phyloP scores from a whole-genome alignment of 2,888 invertebrate genomes.

The Plagodis dolabraria region DNA sequence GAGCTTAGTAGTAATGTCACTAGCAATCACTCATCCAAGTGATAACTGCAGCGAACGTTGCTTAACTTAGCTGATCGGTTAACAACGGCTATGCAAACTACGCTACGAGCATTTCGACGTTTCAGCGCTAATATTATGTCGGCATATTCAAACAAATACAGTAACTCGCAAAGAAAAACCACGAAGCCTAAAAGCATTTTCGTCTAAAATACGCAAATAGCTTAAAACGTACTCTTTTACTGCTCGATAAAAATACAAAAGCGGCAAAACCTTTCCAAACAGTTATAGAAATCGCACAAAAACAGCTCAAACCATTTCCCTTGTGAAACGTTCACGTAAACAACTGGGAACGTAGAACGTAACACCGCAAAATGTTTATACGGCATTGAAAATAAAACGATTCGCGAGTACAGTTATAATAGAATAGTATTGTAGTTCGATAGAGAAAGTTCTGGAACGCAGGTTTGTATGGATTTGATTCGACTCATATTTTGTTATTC shows the following conservation, averaged over 20 bases:
- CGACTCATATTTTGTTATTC: too few species aligned
- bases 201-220: background rate
- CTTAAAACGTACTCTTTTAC: background rate
- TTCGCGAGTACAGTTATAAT: slow-evolving; percentile 5
- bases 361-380: slow-evolving; percentile 14
- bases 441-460: slow-evolving; percentile 1
- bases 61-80: too few species aligned
- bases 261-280: slow-evolving; percentile 5
- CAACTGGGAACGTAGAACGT: slow-evolving; percentile 12
- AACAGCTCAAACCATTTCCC: slow-evolving; percentile 9
- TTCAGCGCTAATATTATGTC: too few species aligned
- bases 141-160: too few species aligned
- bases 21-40: too few species aligned
- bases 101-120: too few species aligned
- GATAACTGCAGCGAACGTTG: too few species aligned
- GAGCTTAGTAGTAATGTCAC: too few species aligned
- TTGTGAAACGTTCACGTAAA: slow-evolving; percentile 19
- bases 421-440: slow-evolving; percentile 18
- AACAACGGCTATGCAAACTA: too few species aligned
- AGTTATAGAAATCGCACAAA: slow-evolving; percentile 13
- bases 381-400: slow-evolving; percentile 19
- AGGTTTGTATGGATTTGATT: too few species aligned
- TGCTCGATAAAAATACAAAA: background rate
- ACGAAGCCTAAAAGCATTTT: background rate
- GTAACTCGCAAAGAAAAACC: too few species aligned